These are phyloP conservation scores for Cassiopea xamachana DNA, from an alignment of 30 jellyfish, hydroid and myxozoan genomes.

Conservation along the genomic window DNA sequence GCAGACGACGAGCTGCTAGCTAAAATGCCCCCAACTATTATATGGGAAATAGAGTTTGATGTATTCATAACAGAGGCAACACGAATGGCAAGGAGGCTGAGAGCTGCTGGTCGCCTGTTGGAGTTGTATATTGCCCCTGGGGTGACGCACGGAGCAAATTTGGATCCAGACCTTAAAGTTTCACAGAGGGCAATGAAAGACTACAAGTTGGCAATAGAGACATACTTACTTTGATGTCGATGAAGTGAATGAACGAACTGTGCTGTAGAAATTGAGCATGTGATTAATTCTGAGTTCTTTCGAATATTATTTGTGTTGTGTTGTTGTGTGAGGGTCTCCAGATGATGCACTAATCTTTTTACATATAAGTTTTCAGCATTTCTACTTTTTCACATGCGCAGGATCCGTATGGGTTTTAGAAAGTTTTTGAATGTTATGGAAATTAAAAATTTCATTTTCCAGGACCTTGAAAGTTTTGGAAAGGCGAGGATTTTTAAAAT, in stretches of 20 bases:
- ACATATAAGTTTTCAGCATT: too few species aligned
- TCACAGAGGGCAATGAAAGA: neutral
- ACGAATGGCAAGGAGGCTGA: conserved; percentile 54
- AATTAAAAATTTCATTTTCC: too few species aligned
- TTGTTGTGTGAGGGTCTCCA: too few species aligned
- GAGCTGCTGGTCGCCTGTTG: conserved; percentile 49
- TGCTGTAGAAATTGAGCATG: neutral
- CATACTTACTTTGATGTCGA: neutral
- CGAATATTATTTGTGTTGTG: neutral
- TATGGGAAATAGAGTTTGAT: conserved; percentile 39
- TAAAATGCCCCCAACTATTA: conserved; percentile 44
- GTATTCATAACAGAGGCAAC: conserved; percentile 36
- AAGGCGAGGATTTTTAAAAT: too few species aligned
- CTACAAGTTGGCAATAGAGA: neutral
- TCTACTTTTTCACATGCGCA: too few species aligned
- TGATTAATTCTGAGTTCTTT: neutral
- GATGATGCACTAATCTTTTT: too few species aligned
- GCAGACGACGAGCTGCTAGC: conserved; percentile 42
- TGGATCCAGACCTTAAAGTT: neutral
- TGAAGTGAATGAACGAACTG: neutral
- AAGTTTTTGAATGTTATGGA: too few species aligned
- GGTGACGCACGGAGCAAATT: neutral
- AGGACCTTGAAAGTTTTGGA: too few species aligned
- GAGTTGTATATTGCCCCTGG: conserved; percentile 41
- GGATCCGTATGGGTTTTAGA: too few species aligned